Conservation (phyloP, 2,888 invertebrate species). For the Caenorhabditis sp. region DNA sequence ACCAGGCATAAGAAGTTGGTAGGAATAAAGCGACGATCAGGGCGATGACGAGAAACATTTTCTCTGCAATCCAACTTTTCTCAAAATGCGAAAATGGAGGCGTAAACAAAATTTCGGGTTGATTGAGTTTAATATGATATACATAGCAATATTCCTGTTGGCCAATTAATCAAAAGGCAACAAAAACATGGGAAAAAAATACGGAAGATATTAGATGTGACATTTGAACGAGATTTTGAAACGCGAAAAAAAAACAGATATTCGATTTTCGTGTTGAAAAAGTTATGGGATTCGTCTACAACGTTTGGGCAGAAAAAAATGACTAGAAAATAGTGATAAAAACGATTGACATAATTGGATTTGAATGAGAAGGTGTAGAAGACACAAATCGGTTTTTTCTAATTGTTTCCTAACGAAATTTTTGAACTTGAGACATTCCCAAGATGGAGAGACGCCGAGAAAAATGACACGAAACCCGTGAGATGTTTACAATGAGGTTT, state of each 20-base stretch:
- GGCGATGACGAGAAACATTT: neutral
- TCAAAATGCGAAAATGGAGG: no score
- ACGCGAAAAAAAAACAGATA: no score
- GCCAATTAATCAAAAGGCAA: neutral
- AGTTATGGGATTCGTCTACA: no score
- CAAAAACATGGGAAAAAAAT: neutral
- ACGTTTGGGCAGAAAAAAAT: slow-evolving; percentile 4
- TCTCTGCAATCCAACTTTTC: no score
- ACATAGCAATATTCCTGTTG: neutral
- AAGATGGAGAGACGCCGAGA: no score
- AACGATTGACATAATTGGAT: neutral
- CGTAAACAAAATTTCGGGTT: neutral
- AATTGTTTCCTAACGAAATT: no score
- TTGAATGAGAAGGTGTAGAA: no score
- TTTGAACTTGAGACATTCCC: no score
- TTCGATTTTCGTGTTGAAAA: no score
- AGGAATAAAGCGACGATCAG: neutral
- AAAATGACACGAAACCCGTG: no score
- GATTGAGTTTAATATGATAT: neutral
- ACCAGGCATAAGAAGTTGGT: neutral
- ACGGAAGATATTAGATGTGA: neutral
- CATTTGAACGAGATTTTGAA: neutral
- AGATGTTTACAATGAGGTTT: no score
- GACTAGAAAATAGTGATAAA: neutral
- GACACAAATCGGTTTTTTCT: no score